These are phyloP conservation scores for Lasius platythorax DNA, from an alignment of 2,888 invertebrate species.

Conservation along the genomic window DNA sequence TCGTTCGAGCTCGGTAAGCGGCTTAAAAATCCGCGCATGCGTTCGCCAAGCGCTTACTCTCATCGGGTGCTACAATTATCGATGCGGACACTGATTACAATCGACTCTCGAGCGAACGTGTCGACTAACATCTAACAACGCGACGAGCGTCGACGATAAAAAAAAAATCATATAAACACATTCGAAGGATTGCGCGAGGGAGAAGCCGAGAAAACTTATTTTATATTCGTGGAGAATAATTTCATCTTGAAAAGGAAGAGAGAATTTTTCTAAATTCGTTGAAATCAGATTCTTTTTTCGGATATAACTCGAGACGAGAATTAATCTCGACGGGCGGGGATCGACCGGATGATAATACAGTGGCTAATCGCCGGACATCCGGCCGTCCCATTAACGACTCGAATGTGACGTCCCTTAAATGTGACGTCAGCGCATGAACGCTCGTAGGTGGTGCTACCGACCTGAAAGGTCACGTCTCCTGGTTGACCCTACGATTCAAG, in stretches of 20 bases:
- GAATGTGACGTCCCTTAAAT: not conserved
- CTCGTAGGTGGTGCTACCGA: slow-evolving; percentile 86
- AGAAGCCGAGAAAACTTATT: not conserved
- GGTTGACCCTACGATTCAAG: slow-evolving; percentile 89
- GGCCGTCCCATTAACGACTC: slow-evolving; percentile 28
- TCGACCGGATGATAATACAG: not conserved
- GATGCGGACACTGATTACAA: slow-evolving; percentile 40
- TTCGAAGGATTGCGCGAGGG: not conserved
- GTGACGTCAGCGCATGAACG: slow-evolving; percentile 35
- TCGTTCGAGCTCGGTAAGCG: not conserved
- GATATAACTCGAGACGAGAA: not conserved
- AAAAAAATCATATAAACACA: not conserved
- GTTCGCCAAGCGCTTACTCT: slow-evolving; percentile 16
- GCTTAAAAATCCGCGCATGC: slow-evolving; percentile 51
- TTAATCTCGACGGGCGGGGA: not conserved
- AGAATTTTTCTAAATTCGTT: not conserved
- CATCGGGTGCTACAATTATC: slow-evolving; percentile 31
- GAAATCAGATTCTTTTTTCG: slow-evolving; percentile 16
- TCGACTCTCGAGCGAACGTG: slow-evolving; percentile 19
- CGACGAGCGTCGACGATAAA: not conserved
- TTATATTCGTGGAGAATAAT: not conserved
- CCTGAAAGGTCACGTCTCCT: slow-evolving; percentile 89
- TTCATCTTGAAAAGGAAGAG: not conserved
- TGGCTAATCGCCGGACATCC: slow-evolving; percentile 42
- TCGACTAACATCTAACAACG: slow-evolving; percentile 15